Conservation (phyloP, 1,140 invertebrate species). For the Drosophila setifemur region DNA sequence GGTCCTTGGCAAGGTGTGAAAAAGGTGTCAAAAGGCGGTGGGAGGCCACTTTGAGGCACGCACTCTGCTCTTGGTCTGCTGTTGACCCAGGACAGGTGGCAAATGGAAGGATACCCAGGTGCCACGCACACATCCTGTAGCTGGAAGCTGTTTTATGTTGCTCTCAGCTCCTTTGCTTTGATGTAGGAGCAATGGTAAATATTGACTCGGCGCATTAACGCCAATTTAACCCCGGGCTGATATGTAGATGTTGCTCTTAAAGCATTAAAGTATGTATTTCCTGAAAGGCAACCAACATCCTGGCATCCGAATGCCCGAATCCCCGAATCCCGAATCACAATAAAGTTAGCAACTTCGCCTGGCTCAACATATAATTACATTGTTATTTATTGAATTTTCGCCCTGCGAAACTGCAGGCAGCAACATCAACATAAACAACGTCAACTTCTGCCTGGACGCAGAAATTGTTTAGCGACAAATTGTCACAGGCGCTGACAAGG, state of each 20-base stretch:
- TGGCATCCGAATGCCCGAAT: too few species aligned
- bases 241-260: conserved; percentile 33
- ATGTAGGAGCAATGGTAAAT: conserved; percentile 57
- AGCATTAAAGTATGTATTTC: conserved; percentile 13
- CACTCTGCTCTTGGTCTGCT: conserved; percentile 16
- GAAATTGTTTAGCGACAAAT: conserved; percentile 79
- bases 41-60: conserved; percentile 26
- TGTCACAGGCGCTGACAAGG: conserved; percentile 68
- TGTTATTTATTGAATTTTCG: conserved; percentile 79
- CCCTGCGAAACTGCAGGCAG: conserved; percentile 13
- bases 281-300: too few species aligned
- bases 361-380: conserved; percentile 68
- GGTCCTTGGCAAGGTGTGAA: too few species aligned
- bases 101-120: conserved; percentile 44
- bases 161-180: conserved; percentile 46
- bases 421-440: conserved; percentile 47
- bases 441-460: conserved; percentile 41
- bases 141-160: background rate
- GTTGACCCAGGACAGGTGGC: conserved; percentile 51
- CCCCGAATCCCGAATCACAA: too few species aligned
- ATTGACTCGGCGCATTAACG: conserved; percentile 65
- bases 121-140: conserved; percentile 37
- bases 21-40: conserved; percentile 34
- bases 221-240: conserved; percentile 39
- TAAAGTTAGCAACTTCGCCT: conserved; percentile 45